Evolutionary conservation across 2,113 vertebrate genomes (phyloP), one percentile per base, ranked within the genome.

Genomic region (Bucco capensis): DNA sequence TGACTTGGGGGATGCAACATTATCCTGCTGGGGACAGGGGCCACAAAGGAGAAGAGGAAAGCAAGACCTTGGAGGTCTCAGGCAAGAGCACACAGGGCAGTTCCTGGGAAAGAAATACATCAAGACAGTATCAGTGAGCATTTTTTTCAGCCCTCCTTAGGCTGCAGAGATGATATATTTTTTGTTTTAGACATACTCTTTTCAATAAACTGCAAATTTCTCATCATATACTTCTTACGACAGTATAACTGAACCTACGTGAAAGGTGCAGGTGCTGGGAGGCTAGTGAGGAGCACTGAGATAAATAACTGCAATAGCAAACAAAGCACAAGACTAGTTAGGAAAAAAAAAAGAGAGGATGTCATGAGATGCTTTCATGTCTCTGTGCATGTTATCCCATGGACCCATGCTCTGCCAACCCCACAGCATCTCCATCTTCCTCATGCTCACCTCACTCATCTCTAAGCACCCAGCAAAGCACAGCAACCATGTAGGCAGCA

Each of bases 321-420:
- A 58, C 6, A 58, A 79, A 86, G 33, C 10, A 23, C 28, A 40
- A 44, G 30, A 44, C 16, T 65, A 56, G 13, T 35, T 51, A 18
- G 11, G 19, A 8, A 25, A 51, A 25, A 47, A 21, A 53, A 53
- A 53, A 28, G 2, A 47, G 24, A 85, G 40, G 54, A 60, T 84
- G 15, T 54, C 4, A 0, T 50, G 30, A 88, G 27, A 8, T 30
- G 18, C 21, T 90, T 90, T 85, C 31, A 56, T 1, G 1, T 28
- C 23, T 74, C 31, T 46, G 0, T 37, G 40, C 0, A 0, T 12
- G n/a, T 35, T 27, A 69, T 2, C 30, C 38, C 46, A 60, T 7
- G 8, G 30, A 53, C 15, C 3, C 2, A 0, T 1, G 4, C 10
- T 37, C 44, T 88, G 53, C 42, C 69, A 71, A 16, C 12, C 19